Conservation (phyloP, 2,888 invertebrate species). For the Meiosimyza decipiens region DNA sequence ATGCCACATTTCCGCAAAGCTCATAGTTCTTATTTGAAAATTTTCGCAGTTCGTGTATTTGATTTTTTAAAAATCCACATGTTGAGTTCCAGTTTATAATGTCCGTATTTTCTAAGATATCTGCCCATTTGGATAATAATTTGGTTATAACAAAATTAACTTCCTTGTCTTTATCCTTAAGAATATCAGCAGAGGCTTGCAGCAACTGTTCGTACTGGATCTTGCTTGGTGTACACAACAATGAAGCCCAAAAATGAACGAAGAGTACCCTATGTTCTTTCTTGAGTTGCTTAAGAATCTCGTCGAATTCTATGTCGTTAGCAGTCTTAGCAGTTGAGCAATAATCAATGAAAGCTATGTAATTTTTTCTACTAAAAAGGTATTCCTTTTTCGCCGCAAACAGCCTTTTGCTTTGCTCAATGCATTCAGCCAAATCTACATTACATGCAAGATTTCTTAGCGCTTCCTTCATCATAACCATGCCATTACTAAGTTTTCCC, state of each 20-base stretch:
- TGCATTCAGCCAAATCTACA: constrained; percentile 1
- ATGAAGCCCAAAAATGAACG: background rate
- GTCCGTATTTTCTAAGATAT: background rate
- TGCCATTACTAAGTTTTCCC: background rate
- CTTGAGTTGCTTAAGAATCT: background rate
- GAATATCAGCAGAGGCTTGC: background rate
- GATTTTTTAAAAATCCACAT: background rate
- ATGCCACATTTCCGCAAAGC: too few relatives aligned
- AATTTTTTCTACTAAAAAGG: too few relatives aligned
- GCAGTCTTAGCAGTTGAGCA: background rate
- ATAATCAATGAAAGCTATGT: too few relatives aligned
- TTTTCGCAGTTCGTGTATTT: background rate
- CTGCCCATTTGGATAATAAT: too few relatives aligned
- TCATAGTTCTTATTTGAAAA: too few relatives aligned
- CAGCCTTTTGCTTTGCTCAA: background rate
- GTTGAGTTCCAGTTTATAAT: background rate
- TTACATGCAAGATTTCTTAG: background rate
- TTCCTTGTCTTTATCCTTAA: background rate
- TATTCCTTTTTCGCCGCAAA: too few relatives aligned
- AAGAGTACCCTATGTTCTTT: background rate
- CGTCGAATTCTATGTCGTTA: constrained; percentile 1
- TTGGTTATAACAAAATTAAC: background rate
- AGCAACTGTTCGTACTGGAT: constrained; percentile 1
- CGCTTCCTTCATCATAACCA: background rate
- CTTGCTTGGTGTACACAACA: constrained; percentile 1